These are phyloP conservation scores for Muscicapa striata DNA, from an alignment of 2,797 vertebrate species.

Conservation along the genomic window DNA sequence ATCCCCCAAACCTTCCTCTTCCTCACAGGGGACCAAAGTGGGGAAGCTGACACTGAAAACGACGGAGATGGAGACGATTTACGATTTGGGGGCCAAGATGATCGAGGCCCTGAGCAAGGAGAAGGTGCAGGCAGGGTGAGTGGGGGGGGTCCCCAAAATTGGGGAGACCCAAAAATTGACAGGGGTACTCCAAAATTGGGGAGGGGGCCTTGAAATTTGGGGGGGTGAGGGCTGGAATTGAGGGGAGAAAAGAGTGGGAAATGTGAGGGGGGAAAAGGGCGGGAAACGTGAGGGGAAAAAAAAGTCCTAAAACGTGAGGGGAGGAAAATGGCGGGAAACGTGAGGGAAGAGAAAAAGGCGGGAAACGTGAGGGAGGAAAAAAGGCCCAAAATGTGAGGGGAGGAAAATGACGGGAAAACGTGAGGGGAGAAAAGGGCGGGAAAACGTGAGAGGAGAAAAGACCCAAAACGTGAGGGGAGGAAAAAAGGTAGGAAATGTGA, in stretches of 20 bases:
- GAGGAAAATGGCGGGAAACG: too few relatives aligned
- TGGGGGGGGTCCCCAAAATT: not conserved
- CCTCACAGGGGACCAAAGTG: slow-evolving; percentile 72
- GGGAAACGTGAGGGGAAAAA: not conserved
- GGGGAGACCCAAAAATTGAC: not conserved
- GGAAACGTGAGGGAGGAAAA: not conserved
- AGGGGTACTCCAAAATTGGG: not conserved
- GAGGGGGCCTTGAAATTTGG: accelerated
- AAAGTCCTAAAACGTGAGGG: not conserved
- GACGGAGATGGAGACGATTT: slow-evolving; percentile 96
- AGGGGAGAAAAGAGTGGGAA: not conserved
- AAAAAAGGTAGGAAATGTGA: too few relatives aligned
- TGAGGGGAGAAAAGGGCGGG: too few relatives aligned
- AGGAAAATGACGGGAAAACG: too few relatives aligned
- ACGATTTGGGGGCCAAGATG: slow-evolving; percentile 96
- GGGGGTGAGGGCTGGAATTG: not conserved
- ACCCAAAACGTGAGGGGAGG: too few relatives aligned
- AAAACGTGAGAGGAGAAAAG: too few relatives aligned
- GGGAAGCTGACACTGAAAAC: slow-evolving; percentile 95
- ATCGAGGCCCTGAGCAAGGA: slow-evolving; percentile 95
- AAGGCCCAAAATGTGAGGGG: not conserved
- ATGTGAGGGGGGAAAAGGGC: accelerated
- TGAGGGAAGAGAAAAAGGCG: too few relatives aligned
- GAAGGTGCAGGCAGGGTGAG: slow-evolving; percentile 94
- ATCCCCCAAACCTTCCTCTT: accelerated